Evolutionary conservation across 2,888 invertebrate genomes (phyloP).

Genomic region (Nemotelus nigrinus): DNA sequence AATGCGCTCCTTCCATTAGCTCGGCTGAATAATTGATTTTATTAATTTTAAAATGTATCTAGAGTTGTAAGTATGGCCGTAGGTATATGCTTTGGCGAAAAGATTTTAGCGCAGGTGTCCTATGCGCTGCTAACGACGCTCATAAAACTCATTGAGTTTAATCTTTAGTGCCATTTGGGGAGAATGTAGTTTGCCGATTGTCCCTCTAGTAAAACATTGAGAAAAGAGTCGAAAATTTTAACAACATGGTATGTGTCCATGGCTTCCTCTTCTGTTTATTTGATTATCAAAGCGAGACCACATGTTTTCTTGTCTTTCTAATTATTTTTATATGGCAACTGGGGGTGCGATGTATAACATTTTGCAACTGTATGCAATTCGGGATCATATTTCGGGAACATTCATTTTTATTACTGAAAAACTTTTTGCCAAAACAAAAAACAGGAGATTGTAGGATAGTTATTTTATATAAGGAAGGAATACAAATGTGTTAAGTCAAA

Average conservation of each 20-base stretch:
- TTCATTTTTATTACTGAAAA: too few species aligned
- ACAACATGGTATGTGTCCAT: neutral
- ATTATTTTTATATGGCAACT: neutral
- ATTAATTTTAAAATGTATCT: constrained; percentile 9
- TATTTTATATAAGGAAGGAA: too few species aligned
- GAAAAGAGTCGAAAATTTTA: neutral
- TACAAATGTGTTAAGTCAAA: too few species aligned
- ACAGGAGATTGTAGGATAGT: too few species aligned
- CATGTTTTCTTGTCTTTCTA: constrained; percentile 8
- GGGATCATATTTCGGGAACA: too few species aligned
- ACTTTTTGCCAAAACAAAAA: too few species aligned
- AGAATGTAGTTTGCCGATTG: constrained; percentile 8
- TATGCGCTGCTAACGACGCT: constrained; percentile 9
- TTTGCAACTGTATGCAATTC: too few species aligned
- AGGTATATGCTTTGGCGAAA: neutral
- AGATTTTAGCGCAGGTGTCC: constrained; percentile 25
- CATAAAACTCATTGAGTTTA: neutral
- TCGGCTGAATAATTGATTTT: constrained; percentile 10
- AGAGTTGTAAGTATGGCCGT: neutral
- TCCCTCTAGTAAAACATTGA: neutral
- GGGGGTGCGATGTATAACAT: too few species aligned
- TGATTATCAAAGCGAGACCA: constrained; percentile 27
- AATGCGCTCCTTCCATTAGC: constrained; percentile 28
- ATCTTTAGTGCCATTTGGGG: constrained; percentile 37
- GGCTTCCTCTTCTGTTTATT: neutral